Conservation (phyloP, 2,888 invertebrate genomes). For the Leucania comma region DNA sequence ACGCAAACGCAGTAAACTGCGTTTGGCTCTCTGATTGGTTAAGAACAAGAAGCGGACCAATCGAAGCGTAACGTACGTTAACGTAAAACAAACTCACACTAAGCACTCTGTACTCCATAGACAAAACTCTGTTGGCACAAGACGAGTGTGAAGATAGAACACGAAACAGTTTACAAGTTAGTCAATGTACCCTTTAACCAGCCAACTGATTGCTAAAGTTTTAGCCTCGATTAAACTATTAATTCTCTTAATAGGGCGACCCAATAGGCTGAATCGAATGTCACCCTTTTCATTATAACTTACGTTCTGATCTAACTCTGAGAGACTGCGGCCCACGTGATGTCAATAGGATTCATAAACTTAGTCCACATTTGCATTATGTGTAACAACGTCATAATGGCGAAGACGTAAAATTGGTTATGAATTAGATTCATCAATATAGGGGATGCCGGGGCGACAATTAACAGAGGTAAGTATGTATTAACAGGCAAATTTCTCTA, state of each 20-base stretch:
- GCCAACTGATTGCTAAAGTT: slow-evolving; percentile 43
- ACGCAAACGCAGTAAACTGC: no score
- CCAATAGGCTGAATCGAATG: slow-evolving; percentile 35
- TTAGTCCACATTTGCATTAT: slow-evolving; percentile 26
- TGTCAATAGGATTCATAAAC: slow-evolving; percentile 28
- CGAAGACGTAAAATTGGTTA: slow-evolving; percentile 5
- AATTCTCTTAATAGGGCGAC: slow-evolving; percentile 33
- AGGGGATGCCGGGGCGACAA: no score
- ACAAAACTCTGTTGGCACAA: no score
- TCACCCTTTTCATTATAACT: slow-evolving; percentile 36
- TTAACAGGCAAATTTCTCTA: no score
- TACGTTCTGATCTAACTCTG: slow-evolving; percentile 22
- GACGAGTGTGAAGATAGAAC: background rate
- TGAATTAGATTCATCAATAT: background rate
- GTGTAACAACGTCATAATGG: background rate
- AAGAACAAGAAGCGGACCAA: no score
- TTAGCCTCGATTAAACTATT: slow-evolving; percentile 52
- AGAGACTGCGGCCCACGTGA: slow-evolving; percentile 7
- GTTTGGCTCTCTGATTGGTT: no score
- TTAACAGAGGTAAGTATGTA: no score
- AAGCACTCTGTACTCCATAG: background rate
- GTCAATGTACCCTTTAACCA: background rate
- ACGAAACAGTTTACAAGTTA: background rate
- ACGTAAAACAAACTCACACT: no score
- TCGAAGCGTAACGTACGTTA: no score